Conservation (phyloP, 2,888 invertebrate genomes). For the Rhodophaea formosa region DNA sequence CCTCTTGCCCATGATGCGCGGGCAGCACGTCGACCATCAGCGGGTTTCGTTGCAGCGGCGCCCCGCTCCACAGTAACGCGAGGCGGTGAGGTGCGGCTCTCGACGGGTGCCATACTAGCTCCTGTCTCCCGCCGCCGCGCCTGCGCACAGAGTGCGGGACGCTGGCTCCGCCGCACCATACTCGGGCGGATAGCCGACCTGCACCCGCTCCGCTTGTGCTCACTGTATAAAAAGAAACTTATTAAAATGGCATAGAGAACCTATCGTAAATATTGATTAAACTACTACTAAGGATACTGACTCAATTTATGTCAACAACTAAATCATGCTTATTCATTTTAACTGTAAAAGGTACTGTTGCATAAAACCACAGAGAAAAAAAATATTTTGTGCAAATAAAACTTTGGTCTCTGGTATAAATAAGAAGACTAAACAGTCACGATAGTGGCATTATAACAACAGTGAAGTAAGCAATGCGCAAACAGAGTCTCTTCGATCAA, state of each 20-base stretch:
- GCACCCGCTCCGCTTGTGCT: constrained; percentile 91
- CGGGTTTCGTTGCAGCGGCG: constrained; percentile 83
- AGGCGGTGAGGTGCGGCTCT: constrained; percentile 93
- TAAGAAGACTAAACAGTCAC: no score
- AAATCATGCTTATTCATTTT: no score
- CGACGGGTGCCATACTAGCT: constrained; percentile 93
- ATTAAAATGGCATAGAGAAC: no score
- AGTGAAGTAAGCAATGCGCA: no score
- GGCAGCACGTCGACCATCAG: constrained; percentile 81
- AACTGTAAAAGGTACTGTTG: no score
- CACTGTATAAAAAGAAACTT: constrained; percentile 62
- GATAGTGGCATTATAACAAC: no score
- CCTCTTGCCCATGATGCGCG: constrained; percentile 80
- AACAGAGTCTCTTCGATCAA: no score
- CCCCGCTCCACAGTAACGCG: constrained; percentile 92
- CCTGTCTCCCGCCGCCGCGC: constrained; percentile 86
- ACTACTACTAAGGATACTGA: constrained; percentile 69
- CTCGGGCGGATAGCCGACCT: constrained; percentile 89
- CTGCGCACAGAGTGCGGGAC: constrained; percentile 91
- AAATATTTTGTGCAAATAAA: no score
- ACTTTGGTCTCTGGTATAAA: no score
- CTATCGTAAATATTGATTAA: no score
- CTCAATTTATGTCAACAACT: no score
- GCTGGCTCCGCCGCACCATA: constrained; percentile 89
- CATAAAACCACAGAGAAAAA: no score